Evolutionary conservation across 1,140 invertebrate species (phyloP).

Genomic region (Acromyrmex heyeri): DNA sequence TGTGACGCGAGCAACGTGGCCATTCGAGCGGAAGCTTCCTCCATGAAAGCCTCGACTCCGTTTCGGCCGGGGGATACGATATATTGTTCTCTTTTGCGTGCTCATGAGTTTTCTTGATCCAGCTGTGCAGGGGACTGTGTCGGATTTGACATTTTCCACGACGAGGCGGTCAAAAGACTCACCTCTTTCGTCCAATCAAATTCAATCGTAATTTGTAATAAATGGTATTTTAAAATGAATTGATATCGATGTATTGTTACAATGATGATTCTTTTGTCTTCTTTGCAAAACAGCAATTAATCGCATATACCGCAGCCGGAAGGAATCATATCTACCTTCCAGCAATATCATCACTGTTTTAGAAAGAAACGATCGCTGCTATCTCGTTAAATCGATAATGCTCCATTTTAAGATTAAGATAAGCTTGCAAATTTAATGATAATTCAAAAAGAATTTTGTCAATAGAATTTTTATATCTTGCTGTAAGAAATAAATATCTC

Average conservation of each 20-base stretch:
- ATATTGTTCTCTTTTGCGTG: constrained; percentile 46
- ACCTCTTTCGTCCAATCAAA: constrained; percentile 3
- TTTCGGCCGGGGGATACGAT: constrained; percentile 11
- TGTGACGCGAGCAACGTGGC: not conserved
- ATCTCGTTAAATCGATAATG: not conserved
- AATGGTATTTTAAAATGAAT: constrained; percentile 4
- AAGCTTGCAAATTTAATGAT: not conserved
- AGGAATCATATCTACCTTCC: not conserved
- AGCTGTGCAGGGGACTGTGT: constrained; percentile 27
- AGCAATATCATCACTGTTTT: constrained; percentile 15
- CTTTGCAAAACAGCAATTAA: constrained; percentile 15
- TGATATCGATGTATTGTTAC: constrained; percentile 8
- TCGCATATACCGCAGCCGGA: not conserved
- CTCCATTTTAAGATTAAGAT: not conserved
- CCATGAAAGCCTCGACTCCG: constrained; percentile 56
- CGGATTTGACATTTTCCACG: constrained; percentile 24
- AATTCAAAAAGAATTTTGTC: constrained; percentile 21
- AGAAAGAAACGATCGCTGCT: not conserved
- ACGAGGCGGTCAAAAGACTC: not conserved
- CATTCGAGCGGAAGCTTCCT: constrained; percentile 54
- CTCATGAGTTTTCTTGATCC: constrained; percentile 51
- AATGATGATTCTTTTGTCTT: not conserved
- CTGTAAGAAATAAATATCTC: not conserved
- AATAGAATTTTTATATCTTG: not conserved
- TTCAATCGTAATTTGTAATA: constrained; percentile 5